These are phyloP conservation scores for Emys orbicularis DNA, from an alignment of 2,797 vertebrate species.

Conservation along the genomic window DNA sequence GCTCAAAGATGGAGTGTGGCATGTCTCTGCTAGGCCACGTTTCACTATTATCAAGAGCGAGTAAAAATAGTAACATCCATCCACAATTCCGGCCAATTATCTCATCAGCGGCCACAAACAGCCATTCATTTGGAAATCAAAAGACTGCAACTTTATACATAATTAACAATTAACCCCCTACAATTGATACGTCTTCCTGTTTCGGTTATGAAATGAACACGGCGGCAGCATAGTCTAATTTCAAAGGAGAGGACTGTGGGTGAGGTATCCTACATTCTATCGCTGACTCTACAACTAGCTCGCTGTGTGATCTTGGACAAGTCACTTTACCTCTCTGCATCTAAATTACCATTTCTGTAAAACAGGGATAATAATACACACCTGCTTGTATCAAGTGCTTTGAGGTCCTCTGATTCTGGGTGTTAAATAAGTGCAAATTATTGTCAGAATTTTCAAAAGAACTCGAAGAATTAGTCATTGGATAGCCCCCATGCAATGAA, in stretches of 20 bases:
- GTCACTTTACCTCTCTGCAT: background rate
- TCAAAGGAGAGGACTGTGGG: background rate
- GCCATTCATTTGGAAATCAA: background rate
- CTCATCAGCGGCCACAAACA: slow-evolving; percentile 13
- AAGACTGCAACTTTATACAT: slow-evolving; percentile 13
- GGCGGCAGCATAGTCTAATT: background rate
- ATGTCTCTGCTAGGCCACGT: slow-evolving; percentile 32
- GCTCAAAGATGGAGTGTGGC: slow-evolving; percentile 30
- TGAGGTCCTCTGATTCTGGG: background rate
- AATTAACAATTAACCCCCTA: background rate
- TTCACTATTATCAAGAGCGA: slow-evolving; percentile 52
- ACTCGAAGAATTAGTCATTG: background rate
- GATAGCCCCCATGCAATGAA: background rate
- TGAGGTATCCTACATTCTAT: background rate
- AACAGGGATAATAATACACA: background rate
- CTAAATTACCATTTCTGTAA: background rate
- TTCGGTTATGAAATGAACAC: background rate
- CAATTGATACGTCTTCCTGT: background rate
- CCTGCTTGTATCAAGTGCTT: background rate
- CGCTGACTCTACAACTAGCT: background rate
- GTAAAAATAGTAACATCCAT: slow-evolving; percentile 47
- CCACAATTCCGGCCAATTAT: slow-evolving; percentile 56
- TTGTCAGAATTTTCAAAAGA: background rate
- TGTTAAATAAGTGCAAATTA: background rate
- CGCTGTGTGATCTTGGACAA: background rate